Evolutionary conservation across 2,113 vertebrate genomes (phyloP).

Genomic region (Ibidorhyncha struthersii): DNA sequence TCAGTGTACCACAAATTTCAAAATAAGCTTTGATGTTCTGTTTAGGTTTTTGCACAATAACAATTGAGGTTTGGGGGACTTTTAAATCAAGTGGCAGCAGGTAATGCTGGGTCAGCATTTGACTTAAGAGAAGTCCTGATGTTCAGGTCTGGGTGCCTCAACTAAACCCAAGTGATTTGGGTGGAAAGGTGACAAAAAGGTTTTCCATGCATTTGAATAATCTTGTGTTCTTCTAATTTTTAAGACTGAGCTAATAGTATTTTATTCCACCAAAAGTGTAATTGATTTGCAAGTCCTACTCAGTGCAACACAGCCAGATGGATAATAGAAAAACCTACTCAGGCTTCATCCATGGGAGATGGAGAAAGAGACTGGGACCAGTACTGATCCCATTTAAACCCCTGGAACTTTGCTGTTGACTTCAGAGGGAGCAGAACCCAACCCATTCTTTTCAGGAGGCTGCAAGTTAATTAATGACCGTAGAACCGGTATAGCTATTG

Average conservation of each 20-base stretch:
- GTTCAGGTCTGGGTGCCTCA: not conserved
- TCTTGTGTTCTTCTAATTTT: not conserved
- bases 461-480: not conserved
- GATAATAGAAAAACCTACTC: not conserved
- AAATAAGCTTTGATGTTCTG: slow-evolving; percentile 3
- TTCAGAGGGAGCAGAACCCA: not conserved
- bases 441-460: not conserved
- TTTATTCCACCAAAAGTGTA: not conserved
- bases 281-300: not conserved
- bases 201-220: not conserved
- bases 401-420: not conserved
- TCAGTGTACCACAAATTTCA: not conserved
- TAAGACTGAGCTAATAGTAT: not conserved
- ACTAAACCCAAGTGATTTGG: not conserved
- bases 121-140: not conserved
- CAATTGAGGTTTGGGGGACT: slow-evolving; percentile 3
- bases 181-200: not conserved
- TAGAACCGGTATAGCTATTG: not conserved
- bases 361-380: not conserved
- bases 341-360: not conserved
- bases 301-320: not conserved
- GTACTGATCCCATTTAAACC: not conserved
- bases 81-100: slow-evolving; percentile 17
- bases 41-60: not conserved
- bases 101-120: not conserved